Conservation (phyloP, 2,888 invertebrate species). For the Drosophila kanekoi region DNA sequence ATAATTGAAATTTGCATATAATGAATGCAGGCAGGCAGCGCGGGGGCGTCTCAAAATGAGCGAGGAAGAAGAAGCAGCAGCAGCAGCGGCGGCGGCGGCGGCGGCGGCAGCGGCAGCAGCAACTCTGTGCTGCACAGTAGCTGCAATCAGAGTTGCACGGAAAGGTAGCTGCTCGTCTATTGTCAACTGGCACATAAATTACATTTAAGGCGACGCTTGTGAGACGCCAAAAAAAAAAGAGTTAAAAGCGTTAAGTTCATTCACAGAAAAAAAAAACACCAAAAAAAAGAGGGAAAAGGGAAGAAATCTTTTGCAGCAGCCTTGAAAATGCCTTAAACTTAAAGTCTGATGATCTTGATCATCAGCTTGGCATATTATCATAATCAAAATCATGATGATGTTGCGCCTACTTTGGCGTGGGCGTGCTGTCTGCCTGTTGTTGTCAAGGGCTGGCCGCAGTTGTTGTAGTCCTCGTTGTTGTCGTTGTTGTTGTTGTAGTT, state of each 20-base stretch:
- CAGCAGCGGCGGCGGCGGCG: not conserved
- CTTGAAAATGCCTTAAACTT: conserved; percentile 51
- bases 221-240: conserved; percentile 15
- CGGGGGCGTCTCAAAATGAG: conserved; percentile 36
- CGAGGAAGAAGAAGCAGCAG: not conserved
- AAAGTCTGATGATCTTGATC: conserved; percentile 64
- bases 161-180: conserved; percentile 68
- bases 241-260: conserved; percentile 59
- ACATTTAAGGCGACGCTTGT: conserved; percentile 75
- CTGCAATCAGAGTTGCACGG: conserved; percentile 64
- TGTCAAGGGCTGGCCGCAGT: conserved; percentile 56
- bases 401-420: conserved; percentile 74
- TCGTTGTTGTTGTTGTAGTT: conserved; percentile 33
- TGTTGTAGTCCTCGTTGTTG: conserved; percentile 29
- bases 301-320: conserved; percentile 40
- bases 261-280: conserved; percentile 30
- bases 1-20: conserved; percentile 84
- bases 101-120: not conserved
- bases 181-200: conserved; percentile 77
- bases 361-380: conserved; percentile 45
- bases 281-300: not conserved
- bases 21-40: conserved; percentile 64
- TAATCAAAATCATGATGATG: conserved; percentile 63
- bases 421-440: conserved; percentile 48
- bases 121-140: conserved; percentile 64